Evolutionary conservation across 2,888 invertebrate genomes (phyloP).

Genomic region (Campopleginae sp.): DNA sequence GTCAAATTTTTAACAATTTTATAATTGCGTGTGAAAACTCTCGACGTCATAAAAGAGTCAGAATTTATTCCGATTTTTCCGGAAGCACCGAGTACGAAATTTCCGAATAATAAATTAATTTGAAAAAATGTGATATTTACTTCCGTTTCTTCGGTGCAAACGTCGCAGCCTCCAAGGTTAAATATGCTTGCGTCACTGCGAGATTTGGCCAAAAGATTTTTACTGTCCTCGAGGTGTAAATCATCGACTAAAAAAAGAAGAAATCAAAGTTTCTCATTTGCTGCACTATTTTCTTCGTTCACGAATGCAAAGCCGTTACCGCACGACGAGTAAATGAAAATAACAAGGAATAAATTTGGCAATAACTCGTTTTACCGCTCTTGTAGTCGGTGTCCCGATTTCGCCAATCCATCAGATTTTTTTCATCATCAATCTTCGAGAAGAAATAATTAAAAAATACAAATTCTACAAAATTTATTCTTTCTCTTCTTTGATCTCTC

Average conservation of each 20-base stretch:
- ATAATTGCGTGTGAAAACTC: background rate
- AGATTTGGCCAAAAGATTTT: slow-evolving; percentile 68
- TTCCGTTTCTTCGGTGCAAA: slow-evolving; percentile 69
- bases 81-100: background rate
- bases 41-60: background rate
- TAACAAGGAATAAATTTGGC: background rate
- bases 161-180: slow-evolving; percentile 68
- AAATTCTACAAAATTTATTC: slow-evolving; percentile 7
- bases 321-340: background rate
- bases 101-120: background rate
- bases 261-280: background rate
- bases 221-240: slow-evolving; percentile 68
- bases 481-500: background rate
- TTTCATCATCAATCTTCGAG: slow-evolving; percentile 53
- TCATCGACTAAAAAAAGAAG: slow-evolving; percentile 71
- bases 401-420: slow-evolving; percentile 76
- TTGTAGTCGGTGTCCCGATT: slow-evolving; percentile 75
- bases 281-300: no score
- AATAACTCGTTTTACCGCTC: slow-evolving; percentile 72
- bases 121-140: slow-evolving; percentile 42
- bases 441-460: slow-evolving; percentile 13
- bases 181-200: slow-evolving; percentile 71
- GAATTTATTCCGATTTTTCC: background rate
- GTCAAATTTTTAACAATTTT: background rate
- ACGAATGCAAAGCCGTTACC: background rate